A percentile compares a stretch with the other conserved stretches of the same genome.
Evolutionary conservation across 2,888 invertebrate species (phyloP).

Genomic region (Stenolophus ochropezus): DNA sequence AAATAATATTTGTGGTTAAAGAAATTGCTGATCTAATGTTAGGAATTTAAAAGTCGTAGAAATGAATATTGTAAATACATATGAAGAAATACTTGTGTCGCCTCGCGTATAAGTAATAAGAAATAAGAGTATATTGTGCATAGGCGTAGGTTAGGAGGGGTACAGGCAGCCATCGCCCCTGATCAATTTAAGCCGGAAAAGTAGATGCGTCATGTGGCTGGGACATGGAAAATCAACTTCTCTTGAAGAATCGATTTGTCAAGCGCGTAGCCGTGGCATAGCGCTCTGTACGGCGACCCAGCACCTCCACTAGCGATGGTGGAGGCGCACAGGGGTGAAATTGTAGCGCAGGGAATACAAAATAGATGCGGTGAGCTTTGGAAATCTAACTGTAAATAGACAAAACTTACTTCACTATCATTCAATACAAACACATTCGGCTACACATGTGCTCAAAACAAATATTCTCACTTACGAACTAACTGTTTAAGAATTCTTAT

Average conservation of each 20-base stretch:
- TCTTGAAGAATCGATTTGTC: slow-evolving; percentile 65
- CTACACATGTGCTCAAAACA: too few relatives aligned
- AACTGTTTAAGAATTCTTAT: too few relatives aligned
- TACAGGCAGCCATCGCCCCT: slow-evolving; percentile 44
- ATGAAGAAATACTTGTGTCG: slow-evolving; percentile 38
- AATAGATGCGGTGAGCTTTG: neutral
- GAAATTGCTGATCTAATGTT: too few relatives aligned
- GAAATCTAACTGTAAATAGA: neutral
- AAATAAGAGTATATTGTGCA: slow-evolving; percentile 41
- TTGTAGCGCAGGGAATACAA: neutral
- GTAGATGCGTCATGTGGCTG: slow-evolving; percentile 63
- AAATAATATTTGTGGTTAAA: too few relatives aligned
- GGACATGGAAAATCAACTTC: slow-evolving; percentile 65
- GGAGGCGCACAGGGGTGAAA: neutral
- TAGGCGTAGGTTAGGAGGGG: neutral
- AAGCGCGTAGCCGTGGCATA: slow-evolving; percentile 46
- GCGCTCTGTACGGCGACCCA: slow-evolving; percentile 4
- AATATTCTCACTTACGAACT: too few relatives aligned
- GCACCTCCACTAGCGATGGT: neutral
- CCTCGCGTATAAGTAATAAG: slow-evolving; percentile 49
- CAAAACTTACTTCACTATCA: neutral
- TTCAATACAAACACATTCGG: too few relatives aligned
- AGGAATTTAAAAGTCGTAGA: too few relatives aligned
- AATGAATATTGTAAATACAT: too few relatives aligned
- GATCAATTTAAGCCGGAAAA: slow-evolving; percentile 61